Conservation (phyloP, 2,797 vertebrate genomes). For the Semaprochilodus insignis region DNA sequence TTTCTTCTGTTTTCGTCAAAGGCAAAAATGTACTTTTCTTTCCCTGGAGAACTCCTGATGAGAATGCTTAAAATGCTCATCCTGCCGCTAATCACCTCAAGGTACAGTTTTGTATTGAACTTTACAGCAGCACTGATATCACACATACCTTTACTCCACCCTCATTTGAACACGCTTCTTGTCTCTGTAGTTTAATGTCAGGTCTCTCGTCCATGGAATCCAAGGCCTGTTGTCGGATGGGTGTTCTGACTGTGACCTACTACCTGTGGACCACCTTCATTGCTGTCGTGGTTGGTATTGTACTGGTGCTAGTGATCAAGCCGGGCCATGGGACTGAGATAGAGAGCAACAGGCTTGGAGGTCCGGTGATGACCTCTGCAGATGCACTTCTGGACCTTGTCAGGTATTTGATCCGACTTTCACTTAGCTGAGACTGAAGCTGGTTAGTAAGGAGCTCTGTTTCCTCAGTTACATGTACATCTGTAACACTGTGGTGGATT, state of each 20-base stretch:
- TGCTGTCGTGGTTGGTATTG: constrained; percentile 86
- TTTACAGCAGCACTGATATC: background rate
- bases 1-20: constrained; percentile 57
- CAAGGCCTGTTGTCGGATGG: constrained; percentile 86
- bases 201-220: constrained; percentile 91
- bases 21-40: constrained; percentile 91
- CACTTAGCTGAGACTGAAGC: background rate
- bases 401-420: constrained; percentile 72
- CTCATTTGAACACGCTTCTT: constrained; percentile 4
- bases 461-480: too few species aligned
- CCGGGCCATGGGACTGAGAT: constrained; percentile 85
- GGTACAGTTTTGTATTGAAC: constrained; percentile 65
- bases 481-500: too few species aligned
- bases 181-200: constrained; percentile 85
- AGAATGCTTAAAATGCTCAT: constrained; percentile 93
- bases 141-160: background rate
- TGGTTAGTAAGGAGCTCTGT: background rate
- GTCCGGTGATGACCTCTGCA: constrained; percentile 86
- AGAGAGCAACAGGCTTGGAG: constrained; percentile 76
- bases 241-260: constrained; percentile 88
- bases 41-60: constrained; percentile 91
- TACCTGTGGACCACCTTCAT: constrained; percentile 94
- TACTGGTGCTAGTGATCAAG: constrained; percentile 85
- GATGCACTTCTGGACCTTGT: constrained; percentile 89
- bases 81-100: constrained; percentile 90